Evolutionary conservation across 2,797 vertebrate species (phyloP), one percentile per base, ranked within the genome.

Genomic region (Gymnodraco acuticeps): DNA sequence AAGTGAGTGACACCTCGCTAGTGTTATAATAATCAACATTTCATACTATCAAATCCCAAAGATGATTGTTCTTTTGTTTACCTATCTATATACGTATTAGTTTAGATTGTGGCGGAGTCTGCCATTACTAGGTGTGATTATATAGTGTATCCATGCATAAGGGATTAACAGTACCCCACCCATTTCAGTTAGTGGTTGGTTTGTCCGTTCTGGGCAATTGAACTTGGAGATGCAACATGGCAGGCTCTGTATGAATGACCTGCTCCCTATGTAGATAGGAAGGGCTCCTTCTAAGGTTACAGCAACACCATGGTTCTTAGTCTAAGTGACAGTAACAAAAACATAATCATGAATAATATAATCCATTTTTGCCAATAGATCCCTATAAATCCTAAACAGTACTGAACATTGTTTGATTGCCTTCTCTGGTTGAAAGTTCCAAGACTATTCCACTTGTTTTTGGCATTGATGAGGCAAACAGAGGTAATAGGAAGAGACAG

Each of bases 1-100:
- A 97, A 83, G 98, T 98, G 91, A 93, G 91, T 64, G n/a, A 46
- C 15, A 8, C 9, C 10, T 3, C 2, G 14, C 16, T 47, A 16
- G 11, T 16, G 9, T 61, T 15, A 38, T 4, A 10, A 48, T 54
- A 19, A 19, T 4, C 17, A 16, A 42, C 5, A 23, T 38, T 23
- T 54, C 16, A 48, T 52, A 0, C 5, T 11, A 10, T 54, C 16
- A 11, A 42, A 46, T 9, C 3, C 43, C 60, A 45, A 20, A 20
- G 19, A 27, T 33, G 10, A 19, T 38, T 38, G 5, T 27, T 17
- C 15, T 19, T 20, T 5, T 43, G 5, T 60, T 17, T 15, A 16
- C 6, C 3, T 38, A 5, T 55, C 1, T 14, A 3, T 13, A 1
- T 46, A 9, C 8, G 33, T 38, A 4, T 31, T 7, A 27, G 11